Evolutionary conservation across 2,797 vertebrate species (phyloP), one percentile per base, ranked within the genome.

Genomic region (Eulemur rubriventer): DNA sequence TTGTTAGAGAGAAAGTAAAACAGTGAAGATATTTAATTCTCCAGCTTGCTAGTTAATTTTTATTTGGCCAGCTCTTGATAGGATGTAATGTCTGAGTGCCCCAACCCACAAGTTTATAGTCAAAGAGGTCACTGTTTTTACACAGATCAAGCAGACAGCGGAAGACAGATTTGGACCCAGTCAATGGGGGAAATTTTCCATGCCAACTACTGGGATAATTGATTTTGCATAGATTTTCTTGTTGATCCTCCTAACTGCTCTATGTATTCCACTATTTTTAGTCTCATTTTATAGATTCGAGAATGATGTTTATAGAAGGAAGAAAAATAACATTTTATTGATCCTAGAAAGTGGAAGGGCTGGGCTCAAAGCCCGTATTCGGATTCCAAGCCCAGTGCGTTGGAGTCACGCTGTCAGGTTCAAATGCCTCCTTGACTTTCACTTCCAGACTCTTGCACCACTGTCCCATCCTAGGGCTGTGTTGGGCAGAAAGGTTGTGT

Each of bases 1-100:
- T 89, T 83, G 75, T 82, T 78, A 69, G 75, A 61, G 50, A 91
- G 85, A 93, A 93, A 94, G 52, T 41, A 76, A 95, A 95, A 75
- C 87, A 95, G 61, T 6, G 90, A 55, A 65, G 81, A 24, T 76
- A 92, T 38, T 72, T 26, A 87, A 22, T 85, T 92, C 72, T 89
- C 72, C 28, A 69, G 59, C 38, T 81, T 69, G 65, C 63, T 59
- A 4, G 67, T 73, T 83, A 35, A 24, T 80, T 80, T 91, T 94
- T 82, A 10, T 41, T 78, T 75, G 95, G 81, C 48, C 14, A 41
- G 26, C 8, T 89, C 59, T 79, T 46, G 67, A 52, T 28, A 76
- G 87, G 61, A 41, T 28, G 38, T 28, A 55, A 55, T n/a, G 52
- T 50, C 70, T 69, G 55, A 84, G 70, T 14, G 61, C 48, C 48